Percentiles rank a stretch among this genome's conserved stretches.
phyloP scores from a whole-genome alignment of 23 tunicate species.

The Styela plicata region DNA sequence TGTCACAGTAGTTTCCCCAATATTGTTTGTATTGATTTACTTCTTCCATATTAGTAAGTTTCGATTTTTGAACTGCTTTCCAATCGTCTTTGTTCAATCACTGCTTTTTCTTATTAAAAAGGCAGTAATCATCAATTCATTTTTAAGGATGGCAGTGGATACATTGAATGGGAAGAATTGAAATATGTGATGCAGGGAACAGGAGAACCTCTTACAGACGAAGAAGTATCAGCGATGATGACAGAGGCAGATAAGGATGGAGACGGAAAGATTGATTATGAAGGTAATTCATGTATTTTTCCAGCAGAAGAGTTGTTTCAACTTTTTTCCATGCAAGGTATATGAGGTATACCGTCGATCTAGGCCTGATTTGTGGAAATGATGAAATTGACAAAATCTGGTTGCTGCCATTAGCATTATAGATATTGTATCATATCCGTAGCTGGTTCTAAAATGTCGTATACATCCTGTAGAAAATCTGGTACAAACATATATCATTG shows the following conservation, averaged over 20 bases:
- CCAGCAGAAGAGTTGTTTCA: background rate
- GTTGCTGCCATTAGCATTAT: background rate
- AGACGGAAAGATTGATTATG: constrained; percentile 82
- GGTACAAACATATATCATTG: no score
- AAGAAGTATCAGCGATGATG: constrained; percentile 52
- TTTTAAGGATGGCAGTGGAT: constrained; percentile 75
- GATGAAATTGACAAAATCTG: background rate
- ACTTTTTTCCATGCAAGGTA: background rate
- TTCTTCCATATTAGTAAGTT: no score
- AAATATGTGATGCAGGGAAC: constrained; percentile 85
- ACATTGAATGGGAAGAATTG: constrained; percentile 67
- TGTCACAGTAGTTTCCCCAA: no score
- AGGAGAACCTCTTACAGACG: constrained; percentile 60
- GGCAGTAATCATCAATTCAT: no score
- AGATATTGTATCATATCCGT: no score
- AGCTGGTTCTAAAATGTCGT: no score
- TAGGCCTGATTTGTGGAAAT: background rate
- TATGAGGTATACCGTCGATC: background rate
- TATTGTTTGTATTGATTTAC: no score
- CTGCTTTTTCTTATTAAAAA: no score
- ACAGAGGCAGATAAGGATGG: constrained; percentile 90
- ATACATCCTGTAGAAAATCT: background rate
- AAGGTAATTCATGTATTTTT: constrained; percentile 30
- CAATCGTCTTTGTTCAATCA: no score
- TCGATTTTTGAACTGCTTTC: no score